Base-by-base conservation (phyloP, 2,797 vertebrate genomes). In the Falco naumanni region DNA sequence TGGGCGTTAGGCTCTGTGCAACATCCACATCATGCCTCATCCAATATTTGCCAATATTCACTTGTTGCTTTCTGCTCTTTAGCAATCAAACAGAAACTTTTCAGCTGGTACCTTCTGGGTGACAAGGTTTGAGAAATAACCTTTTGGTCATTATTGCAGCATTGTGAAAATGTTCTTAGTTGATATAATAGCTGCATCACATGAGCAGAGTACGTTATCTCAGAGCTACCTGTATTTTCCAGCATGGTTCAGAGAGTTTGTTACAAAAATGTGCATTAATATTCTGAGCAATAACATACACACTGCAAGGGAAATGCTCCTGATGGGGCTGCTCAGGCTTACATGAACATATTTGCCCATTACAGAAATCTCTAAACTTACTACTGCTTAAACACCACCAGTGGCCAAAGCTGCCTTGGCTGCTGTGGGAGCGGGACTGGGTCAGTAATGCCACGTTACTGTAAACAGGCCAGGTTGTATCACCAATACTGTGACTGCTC, bases 61-160 rank as follows among this genome's bases (percentile, higher is more conserved):
- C 50, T 84, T 77, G 43, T 69, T 92, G 72, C 72, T 78, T 89
- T 94, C 81, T 87, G 9, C 88, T 90, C 91, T 96, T 92, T 94
- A 77, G 94, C 92, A 96, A 95, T 89, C 86, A 82, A 53, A 87
- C 60, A 87, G 86, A 94, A 93, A 69, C 81, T 54, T 79, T 89
- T 95, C 77, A 87, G 53, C 68, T 71, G 71, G 75, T 87, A 92
- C 81, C 45, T 90, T 53, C 84, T 84, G 90, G 84, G 56, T 82
- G 75, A 94, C 61, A 75, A 57, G 71, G 78, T 78, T 87, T 93
- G 81, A 92, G 90, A 92, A 95, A 90, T 50, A 88, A 54, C 84
- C 48, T 70, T 89, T 92, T 11, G 4, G 57, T 64, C 78, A 57
- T 34, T 78, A 63, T 60, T 93, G 76, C 86, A 85, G 26, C 48